A percentile compares a stretch with the other conserved stretches of the same genome.
These are phyloP conservation scores for Notoglanidium macrostoma DNA, from an alignment of 2,797 vertebrate species.

Conservation along the genomic window DNA sequence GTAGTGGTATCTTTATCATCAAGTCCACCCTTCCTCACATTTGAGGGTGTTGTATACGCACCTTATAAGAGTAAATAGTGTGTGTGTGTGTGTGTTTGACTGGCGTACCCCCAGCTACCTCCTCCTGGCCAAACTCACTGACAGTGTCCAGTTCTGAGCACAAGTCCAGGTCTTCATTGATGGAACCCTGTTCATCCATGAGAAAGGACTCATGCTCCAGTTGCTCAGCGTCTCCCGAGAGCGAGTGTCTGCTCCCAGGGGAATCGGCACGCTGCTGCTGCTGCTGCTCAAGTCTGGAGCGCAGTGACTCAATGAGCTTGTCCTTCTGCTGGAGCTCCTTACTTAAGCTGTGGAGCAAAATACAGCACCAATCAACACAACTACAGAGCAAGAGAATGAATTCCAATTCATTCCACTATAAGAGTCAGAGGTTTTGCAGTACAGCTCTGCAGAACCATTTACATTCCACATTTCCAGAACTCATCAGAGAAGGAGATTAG, in stretches of 20 bases:
- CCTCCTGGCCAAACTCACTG: constrained; percentile 77
- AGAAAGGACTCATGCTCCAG: constrained; percentile 83
- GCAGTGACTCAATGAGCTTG: constrained; percentile 84
- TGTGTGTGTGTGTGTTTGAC: constrained; percentile 46
- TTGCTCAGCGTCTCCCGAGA: constrained; percentile 80
- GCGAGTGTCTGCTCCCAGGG: constrained; percentile 77
- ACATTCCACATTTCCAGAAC: neutral
- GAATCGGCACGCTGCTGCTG: constrained; percentile 70
- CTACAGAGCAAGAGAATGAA: neutral
- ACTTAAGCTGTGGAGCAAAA: constrained; percentile 76
- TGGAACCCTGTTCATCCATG: constrained; percentile 76
- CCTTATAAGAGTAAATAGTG: neutral
- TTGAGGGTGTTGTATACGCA: neutral
- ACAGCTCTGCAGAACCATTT: neutral
- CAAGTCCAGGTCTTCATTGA: constrained; percentile 78
- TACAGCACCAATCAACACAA: neutral
- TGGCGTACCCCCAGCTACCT: constrained; percentile 36
- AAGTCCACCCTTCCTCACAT: neutral
- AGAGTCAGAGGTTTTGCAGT: neutral
- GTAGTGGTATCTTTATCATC: no score
- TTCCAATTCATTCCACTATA: no score
- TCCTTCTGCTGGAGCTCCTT: constrained; percentile 90
- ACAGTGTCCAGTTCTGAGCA: constrained; percentile 78
- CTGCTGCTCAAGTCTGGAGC: constrained; percentile 76
- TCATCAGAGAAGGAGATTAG: neutral